Evolutionary conservation across 2,797 vertebrate genomes (phyloP).

Genomic region (Pangasius sanitwongsei): DNA sequence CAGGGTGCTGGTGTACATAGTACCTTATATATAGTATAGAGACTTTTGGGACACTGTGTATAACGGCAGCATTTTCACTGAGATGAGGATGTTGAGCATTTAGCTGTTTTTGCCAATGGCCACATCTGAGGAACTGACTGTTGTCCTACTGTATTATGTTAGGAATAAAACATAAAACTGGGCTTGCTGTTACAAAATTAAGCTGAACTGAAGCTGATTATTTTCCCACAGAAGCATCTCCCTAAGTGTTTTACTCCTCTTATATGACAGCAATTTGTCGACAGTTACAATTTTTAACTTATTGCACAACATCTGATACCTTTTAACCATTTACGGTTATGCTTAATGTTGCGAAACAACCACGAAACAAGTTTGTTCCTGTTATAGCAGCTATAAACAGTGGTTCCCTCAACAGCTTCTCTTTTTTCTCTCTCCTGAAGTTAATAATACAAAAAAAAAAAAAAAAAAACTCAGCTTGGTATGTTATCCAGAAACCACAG

Average conservation of each 20-base stretch:
- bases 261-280: neutral
- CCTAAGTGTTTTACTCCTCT: neutral
- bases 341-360: neutral
- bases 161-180: neutral
- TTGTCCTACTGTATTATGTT: neutral
- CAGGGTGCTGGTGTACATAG: too few species aligned
- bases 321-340: neutral
- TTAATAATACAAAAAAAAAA: neutral
- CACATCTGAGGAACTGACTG: neutral
- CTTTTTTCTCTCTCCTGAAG: neutral
- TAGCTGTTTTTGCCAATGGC: neutral
- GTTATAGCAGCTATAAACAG: neutral
- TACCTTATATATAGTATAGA: too few species aligned
- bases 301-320: neutral
- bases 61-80: neutral
- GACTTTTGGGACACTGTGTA: too few species aligned
- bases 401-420: neutral
- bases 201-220: neutral
- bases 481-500: too few species aligned
- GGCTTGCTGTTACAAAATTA: neutral
- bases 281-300: neutral
- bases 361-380: slow-evolving; percentile 14
- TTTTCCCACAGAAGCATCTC: neutral
- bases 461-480: neutral
- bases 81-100: neutral